These are phyloP conservation scores for Agonopterix subpropinquella DNA, from an alignment of 2,888 invertebrate genomes.

Conservation along the genomic window DNA sequence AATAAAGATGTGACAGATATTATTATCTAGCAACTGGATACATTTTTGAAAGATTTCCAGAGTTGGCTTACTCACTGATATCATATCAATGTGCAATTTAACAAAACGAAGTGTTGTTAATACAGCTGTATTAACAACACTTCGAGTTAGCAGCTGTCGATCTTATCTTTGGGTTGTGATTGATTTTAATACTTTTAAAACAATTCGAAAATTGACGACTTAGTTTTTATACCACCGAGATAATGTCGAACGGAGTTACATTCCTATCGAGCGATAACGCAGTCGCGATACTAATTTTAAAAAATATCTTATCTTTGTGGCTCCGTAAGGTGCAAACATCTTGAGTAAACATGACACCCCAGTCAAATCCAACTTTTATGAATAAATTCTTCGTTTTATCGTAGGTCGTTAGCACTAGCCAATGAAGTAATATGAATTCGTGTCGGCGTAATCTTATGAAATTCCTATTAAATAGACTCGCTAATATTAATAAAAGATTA, in stretches of 20 bases:
- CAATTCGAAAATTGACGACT: slow-evolving; percentile 34
- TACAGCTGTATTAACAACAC: too few species aligned
- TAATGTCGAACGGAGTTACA: slow-evolving; percentile 35
- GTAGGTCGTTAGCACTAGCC: background rate
- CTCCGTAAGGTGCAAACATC: slow-evolving; percentile 51
- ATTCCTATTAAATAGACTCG: too few species aligned
- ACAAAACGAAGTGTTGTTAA: background rate
- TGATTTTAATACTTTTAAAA: slow-evolving; percentile 34
- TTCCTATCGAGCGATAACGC: slow-evolving; percentile 36
- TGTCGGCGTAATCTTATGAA: too few species aligned
- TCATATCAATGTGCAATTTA: background rate
- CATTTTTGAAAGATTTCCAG: background rate
- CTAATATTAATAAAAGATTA: too few species aligned
- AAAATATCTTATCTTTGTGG: slow-evolving; percentile 57
- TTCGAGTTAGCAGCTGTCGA: slow-evolving; percentile 29
- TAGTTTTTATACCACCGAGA: slow-evolving; percentile 41
- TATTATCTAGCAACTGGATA: too few species aligned
- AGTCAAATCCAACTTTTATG: background rate
- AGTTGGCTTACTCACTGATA: slow-evolving; percentile 1
- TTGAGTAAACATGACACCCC: slow-evolving; percentile 33
- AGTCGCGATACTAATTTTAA: slow-evolving; percentile 51
- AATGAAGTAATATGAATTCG: background rate
- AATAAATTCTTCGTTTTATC: background rate
- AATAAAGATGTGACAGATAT: too few species aligned
- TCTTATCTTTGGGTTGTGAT: slow-evolving; percentile 46